Percentiles rank a stretch among this genome's conserved stretches.
These are phyloP conservation scores for Gryllus bimaculatus DNA, from an alignment of 1,140 invertebrate genomes.

Conservation along the genomic window DNA sequence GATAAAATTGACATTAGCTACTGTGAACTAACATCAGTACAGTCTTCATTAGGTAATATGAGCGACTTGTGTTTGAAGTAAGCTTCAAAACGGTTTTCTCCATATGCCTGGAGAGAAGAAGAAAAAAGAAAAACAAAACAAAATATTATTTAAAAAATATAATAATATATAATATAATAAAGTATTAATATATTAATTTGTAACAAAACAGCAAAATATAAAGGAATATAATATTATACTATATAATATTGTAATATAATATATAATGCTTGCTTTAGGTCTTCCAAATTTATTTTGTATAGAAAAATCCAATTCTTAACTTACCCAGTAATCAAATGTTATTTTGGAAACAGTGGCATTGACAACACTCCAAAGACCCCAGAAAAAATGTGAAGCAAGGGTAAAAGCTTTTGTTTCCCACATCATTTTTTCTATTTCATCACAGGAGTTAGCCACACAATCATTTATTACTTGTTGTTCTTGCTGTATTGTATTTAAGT, in stretches of 20 bases:
- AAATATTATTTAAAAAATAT: not conserved
- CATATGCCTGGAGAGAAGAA: conserved; percentile 25
- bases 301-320: conserved; percentile 22
- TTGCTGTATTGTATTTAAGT: not conserved
- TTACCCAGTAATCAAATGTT: conserved; percentile 91
- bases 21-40: not conserved
- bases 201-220: not conserved
- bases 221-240: not conserved
- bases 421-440: conserved; percentile 5
- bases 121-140: conserved; percentile 12
- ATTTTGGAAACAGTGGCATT: conserved; percentile 82
- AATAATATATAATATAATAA: not conserved
- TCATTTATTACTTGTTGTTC: not conserved
- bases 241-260: not conserved
- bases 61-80: conserved; percentile 19
- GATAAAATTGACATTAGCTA: not conserved
- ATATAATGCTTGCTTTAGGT: not conserved
- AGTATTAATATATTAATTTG: not conserved
- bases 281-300: not conserved
- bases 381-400: conserved; percentile 84
- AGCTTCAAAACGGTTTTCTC: conserved; percentile 20
- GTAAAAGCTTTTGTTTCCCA: conserved; percentile 72
- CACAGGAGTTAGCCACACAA: not conserved
- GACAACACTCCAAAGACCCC: conserved; percentile 84
- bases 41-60: not conserved